Evolutionary conservation across 2,797 vertebrate genomes (phyloP), one percentile per base, ranked within the genome.

Genomic region (Xiphorhynchus erythropygius): DNA sequence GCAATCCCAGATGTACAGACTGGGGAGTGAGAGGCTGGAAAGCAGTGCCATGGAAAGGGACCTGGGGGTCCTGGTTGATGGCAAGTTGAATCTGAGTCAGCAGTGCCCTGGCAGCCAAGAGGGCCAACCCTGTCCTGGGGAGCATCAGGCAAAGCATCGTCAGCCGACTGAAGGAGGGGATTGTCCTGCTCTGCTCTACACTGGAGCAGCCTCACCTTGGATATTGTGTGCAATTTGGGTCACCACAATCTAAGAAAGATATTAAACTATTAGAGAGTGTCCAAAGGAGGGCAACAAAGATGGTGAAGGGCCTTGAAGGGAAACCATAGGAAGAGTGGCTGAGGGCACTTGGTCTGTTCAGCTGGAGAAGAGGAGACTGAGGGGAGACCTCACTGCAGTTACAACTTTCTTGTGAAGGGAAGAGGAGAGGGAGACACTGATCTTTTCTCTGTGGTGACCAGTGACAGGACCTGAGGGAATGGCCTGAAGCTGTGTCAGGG

Each of bases 101-200:
- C 52, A 52, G 60, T 25, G 44, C 39, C 44, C 52, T 67, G 68
- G 24, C 60, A 73, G 76, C 28, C 37, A 80, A 59, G 23, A 39
- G n/a, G 11, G 28, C 28, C 59, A 73, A 0, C 3, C 2, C 0
- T 59, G 24, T 14, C 60, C n/a, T 57, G 52, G 42, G 42, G 14
- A 1, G 1, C 42, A 68, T 37, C 57, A 28, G 57, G 18, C 50
- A 25, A 6, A 79, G 32, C 49, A 64, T 11, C 0, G 0, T 32
- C 35, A 56, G 42, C 37, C 0, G 0, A 67, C 7, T 2, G 4
- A 64, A 15, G n/a, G 55, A 37, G 28, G 37, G 18, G 16, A 65
- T 50, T n/a, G 59, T 30, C n/a, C 52, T 0, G 1, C 50, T 79
- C 7, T 28, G 32, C 32, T 49, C 44, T 52, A 42, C 3, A 1